Conservation (phyloP, 2,113 vertebrate species). For the Oreochromis spilurus region DNA sequence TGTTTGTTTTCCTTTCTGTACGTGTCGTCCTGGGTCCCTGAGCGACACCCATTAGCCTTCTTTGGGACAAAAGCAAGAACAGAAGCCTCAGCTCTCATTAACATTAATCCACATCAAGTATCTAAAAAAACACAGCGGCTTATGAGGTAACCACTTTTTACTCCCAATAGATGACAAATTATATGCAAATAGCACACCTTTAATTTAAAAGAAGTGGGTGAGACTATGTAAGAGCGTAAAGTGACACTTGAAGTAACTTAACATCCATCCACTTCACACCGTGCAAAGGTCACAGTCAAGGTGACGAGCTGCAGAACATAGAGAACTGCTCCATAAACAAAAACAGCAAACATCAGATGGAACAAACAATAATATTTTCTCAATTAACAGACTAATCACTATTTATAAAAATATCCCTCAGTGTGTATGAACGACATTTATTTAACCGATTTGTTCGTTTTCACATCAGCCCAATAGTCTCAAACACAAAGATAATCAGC, state of each 20-base stretch:
- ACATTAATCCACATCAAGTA: neutral
- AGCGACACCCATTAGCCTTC: neutral
- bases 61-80: neutral
- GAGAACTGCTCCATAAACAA: neutral
- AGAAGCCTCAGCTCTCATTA: neutral
- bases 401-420: neutral
- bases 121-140: neutral
- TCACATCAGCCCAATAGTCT: neutral
- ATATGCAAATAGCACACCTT: neutral
- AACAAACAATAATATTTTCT: neutral
- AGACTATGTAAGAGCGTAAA: accelerated
- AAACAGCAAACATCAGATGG: neutral
- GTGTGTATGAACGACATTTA: neutral
- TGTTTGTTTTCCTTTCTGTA: neutral
- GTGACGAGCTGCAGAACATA: neutral
- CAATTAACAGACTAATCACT: neutral
- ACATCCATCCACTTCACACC: neutral
- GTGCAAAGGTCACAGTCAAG: neutral
- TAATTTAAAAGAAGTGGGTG: neutral
- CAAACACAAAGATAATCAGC: neutral
- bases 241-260: neutral
- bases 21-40: neutral
- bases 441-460: neutral
- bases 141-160: neutral
- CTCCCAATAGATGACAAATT: neutral